phyloP scores from a whole-genome alignment of 2,113 vertebrate genomes.

The Myxocyprinus asiaticus region DNA sequence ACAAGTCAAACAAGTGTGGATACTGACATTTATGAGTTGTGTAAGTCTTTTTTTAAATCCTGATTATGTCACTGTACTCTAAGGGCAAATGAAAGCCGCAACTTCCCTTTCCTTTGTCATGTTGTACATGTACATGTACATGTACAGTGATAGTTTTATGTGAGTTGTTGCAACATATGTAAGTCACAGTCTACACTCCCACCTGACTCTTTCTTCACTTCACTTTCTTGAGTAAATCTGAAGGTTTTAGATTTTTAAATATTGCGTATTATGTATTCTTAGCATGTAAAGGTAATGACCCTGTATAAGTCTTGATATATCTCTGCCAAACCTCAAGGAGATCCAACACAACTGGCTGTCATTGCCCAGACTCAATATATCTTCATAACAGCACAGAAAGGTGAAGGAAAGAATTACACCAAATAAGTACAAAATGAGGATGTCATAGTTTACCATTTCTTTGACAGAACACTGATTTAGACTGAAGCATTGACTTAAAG shows the following conservation, averaged over 20 bases:
- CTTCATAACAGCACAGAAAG: slow-evolving; percentile 30
- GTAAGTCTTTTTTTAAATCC: neutral
- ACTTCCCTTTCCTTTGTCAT: slow-evolving; percentile 20
- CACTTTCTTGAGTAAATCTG: slow-evolving; percentile 41
- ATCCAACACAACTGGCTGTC: slow-evolving; percentile 23
- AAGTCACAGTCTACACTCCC: slow-evolving; percentile 18
- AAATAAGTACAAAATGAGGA: slow-evolving; percentile 22
- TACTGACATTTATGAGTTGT: slow-evolving; percentile 8
- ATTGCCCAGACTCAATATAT: slow-evolving; percentile 16
- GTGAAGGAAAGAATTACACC: slow-evolving; percentile 31
- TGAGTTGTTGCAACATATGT: slow-evolving; percentile 25
- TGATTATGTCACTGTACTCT: slow-evolving; percentile 12
- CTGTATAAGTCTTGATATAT: slow-evolving; percentile 56
- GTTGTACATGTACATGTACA: neutral
- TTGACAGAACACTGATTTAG: slow-evolving; percentile 24
- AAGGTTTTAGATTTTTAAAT: slow-evolving; percentile 57
- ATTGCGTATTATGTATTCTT: slow-evolving; percentile 58
- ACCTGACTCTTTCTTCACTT: neutral
- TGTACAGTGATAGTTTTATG: slow-evolving; percentile 21
- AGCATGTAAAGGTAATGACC: slow-evolving; percentile 65
- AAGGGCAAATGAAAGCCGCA: slow-evolving; percentile 19
- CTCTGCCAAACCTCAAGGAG: slow-evolving; percentile 39
- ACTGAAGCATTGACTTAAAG: neutral
- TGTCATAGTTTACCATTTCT: slow-evolving; percentile 23
- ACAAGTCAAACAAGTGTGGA: slow-evolving; percentile 12